Evolutionary conservation across 2,113 vertebrate genomes (phyloP).

Genomic region (Lophochroa leadbeateri): DNA sequence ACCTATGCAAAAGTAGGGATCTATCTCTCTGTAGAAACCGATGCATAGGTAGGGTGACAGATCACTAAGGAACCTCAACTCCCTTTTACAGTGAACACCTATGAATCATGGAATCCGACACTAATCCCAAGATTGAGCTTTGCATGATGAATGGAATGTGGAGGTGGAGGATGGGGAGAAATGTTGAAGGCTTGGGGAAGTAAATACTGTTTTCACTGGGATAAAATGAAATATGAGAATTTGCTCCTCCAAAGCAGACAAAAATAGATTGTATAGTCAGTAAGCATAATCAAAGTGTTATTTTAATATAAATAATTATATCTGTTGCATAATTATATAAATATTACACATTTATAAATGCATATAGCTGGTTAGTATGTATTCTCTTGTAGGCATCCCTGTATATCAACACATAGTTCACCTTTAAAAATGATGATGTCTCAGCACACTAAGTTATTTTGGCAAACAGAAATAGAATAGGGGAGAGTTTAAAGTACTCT

Average conservation of each 20-base stretch:
- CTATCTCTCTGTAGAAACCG: background rate
- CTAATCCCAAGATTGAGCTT: background rate
- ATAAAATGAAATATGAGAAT: background rate
- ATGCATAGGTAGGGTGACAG: background rate
- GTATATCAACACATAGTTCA: background rate
- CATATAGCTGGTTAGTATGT: background rate
- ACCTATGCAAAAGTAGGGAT: background rate
- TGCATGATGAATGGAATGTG: background rate
- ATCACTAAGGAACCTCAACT: background rate
- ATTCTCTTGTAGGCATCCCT: background rate
- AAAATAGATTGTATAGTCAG: background rate
- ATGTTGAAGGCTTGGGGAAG: background rate
- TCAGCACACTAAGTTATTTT: background rate
- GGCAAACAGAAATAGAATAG: background rate
- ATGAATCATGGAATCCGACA: background rate
- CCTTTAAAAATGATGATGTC: background rate
- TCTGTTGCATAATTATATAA: background rate
- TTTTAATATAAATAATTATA: background rate
- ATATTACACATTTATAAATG: background rate
- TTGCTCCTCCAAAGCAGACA: background rate
- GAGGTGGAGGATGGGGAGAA: background rate
- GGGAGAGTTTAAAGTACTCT: background rate
- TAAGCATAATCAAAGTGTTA: background rate
- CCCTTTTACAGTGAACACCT: background rate
- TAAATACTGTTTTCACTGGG: background rate